Evolutionary conservation across 2,797 vertebrate species (phyloP).

Genomic region (Eulemur rubriventer): DNA sequence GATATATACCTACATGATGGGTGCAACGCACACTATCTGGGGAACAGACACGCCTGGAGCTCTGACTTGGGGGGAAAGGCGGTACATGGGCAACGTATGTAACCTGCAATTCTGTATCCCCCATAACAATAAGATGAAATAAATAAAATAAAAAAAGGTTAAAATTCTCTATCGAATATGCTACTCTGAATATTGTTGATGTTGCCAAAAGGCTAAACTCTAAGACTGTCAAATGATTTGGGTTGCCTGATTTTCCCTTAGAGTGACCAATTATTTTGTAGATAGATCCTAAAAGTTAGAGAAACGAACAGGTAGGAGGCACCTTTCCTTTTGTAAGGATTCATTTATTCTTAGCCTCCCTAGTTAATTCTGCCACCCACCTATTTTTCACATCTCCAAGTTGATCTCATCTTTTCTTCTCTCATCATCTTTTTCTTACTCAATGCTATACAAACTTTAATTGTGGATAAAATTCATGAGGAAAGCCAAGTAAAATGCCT

Average conservation of each 20-base stretch:
- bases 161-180: neutral
- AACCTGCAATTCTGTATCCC: no score
- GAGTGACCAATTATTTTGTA: neutral
- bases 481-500: neutral
- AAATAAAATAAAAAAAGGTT: neutral
- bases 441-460: neutral
- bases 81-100: no score
- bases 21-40: no score
- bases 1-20: no score
- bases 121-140: no score
- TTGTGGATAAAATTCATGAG: neutral
- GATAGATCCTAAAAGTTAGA: neutral
- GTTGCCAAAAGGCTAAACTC: neutral
- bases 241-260: neutral
- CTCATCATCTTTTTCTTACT: neutral
- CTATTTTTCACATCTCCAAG: neutral
- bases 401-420: neutral
- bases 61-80: no score
- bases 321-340: neutral
- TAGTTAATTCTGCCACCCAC: neutral
- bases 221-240: neutral
- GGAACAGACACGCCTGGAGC: no score
- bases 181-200: conserved; percentile 22
- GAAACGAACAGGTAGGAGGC: neutral
- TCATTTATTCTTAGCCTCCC: neutral